Evolutionary conservation across 2,797 vertebrate species (phyloP).

Genomic region (Chaetophractus vellerosus): DNA sequence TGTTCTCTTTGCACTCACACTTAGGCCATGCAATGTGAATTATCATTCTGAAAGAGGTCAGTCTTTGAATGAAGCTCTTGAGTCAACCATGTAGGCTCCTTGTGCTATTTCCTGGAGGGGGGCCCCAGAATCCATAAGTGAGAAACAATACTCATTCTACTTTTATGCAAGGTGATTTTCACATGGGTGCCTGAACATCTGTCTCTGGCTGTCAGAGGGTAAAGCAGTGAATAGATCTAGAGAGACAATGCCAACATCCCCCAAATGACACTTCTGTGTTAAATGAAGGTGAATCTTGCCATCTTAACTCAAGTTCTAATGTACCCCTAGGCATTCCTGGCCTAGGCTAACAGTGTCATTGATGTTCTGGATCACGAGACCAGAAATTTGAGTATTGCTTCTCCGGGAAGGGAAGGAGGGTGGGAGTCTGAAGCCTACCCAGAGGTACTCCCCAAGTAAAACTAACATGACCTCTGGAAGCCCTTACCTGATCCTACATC

Average conservation of each 20-base stretch:
- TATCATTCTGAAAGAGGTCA: background rate
- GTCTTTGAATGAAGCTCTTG: background rate
- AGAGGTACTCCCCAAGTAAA: background rate
- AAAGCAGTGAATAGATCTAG: background rate
- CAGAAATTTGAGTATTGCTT: background rate
- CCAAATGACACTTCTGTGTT: background rate
- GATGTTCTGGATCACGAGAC: background rate
- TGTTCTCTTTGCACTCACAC: background rate
- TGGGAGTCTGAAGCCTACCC: background rate
- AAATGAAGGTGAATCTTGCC: background rate
- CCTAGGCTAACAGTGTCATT: background rate
- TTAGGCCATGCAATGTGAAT: background rate
- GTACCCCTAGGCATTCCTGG: background rate
- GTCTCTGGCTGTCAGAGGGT: background rate
- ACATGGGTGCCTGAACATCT: background rate
- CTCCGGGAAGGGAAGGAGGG: background rate
- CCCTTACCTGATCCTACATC: background rate
- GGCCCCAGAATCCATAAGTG: background rate
- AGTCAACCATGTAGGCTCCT: background rate
- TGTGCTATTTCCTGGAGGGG: background rate
- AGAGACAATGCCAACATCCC: background rate
- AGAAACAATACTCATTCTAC: constrained; percentile 42
- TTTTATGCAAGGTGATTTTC: constrained; percentile 53
- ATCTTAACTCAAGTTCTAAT: background rate
- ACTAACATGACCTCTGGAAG: background rate